A percentile compares a stretch with the other conserved stretches of the same genome.
Conservation (phyloP, 2,113 vertebrate genomes). For the Myiagra hebetior region DNA sequence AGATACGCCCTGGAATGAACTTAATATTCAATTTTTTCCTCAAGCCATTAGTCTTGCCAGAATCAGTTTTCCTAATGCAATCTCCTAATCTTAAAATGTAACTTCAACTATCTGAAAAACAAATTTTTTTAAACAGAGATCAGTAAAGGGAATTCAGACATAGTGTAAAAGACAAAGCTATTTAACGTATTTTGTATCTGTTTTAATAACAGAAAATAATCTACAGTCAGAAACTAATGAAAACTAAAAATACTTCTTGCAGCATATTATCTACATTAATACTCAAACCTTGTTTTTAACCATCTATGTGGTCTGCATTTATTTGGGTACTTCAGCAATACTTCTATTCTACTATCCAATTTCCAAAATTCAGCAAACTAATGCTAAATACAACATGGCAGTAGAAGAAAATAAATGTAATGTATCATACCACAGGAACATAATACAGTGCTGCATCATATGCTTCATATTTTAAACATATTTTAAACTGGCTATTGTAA, state of each 20-base stretch:
- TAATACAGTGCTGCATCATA: neutral
- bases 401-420: neutral
- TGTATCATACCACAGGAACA: neutral
- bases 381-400: neutral
- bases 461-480: neutral
- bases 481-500: neutral
- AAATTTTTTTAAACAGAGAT: neutral
- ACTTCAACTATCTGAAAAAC: neutral
- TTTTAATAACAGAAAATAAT: neutral
- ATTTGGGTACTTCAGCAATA: neutral
- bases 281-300: neutral
- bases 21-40: neutral
- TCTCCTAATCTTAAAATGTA: neutral
- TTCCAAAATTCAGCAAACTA: neutral
- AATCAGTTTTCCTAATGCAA: neutral
- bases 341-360: neutral
- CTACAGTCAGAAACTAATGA: neutral
- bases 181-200: neutral
- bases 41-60: neutral
- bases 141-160: neutral
- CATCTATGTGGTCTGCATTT: neutral
- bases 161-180: neutral
- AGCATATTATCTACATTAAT: neutral
- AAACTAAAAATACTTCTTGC: neutral
- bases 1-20: neutral